Base-by-base conservation (phyloP, 2,113 vertebrate species). In the Ochotona princeps region DNA sequence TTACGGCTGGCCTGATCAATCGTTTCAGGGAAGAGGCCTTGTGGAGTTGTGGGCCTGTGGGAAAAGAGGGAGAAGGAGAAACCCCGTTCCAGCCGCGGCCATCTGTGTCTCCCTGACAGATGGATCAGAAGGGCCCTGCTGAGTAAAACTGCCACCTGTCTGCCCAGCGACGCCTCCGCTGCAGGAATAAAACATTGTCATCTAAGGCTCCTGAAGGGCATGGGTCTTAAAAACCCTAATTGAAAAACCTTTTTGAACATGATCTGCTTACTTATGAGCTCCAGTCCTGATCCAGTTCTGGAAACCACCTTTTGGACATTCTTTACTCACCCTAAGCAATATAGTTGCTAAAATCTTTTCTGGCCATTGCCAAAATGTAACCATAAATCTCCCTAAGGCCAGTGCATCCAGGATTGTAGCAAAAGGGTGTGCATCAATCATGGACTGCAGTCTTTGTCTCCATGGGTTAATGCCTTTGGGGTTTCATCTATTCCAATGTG, bases 141-240 rank as follows among this genome's bases (percentile, higher is more conserved):
- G 89, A 95, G 75, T 32, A 67, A 72, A 97, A 97, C 90, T 6
- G n/a, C 95, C 92, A 95, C 8, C 87, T 95, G 83, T 35, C 47
- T 75, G 15, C 44, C 47, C 1, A 4, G 10, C 8, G 44, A 91
- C 28, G 66, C 38, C 88, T 67, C 47, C 35, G 78, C 89, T 38
- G 65, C 23, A 14, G 32, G 69, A 94, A 75, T 65, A 20, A 90
- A 65, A 72, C 73, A n/a, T 74, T 83, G n/a, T 82, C 63, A 83
- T 44, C 25, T 35, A 78, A 49, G 67, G 66, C 38, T 61, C 74
- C 4, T n/a, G 63, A 87, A 93, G 1, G 6, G 65, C 12, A 28
- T 93, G 92, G 65, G 87, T 96, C 17, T 94, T 72, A 54, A 76
- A 96, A 96, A 67, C 44, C 15, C 1, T 7, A 47, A 8, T 38